Evolutionary conservation across 2,113 vertebrate genomes (phyloP), one percentile per base, ranked within the genome.

Genomic region (Bothrops jararaca): DNA sequence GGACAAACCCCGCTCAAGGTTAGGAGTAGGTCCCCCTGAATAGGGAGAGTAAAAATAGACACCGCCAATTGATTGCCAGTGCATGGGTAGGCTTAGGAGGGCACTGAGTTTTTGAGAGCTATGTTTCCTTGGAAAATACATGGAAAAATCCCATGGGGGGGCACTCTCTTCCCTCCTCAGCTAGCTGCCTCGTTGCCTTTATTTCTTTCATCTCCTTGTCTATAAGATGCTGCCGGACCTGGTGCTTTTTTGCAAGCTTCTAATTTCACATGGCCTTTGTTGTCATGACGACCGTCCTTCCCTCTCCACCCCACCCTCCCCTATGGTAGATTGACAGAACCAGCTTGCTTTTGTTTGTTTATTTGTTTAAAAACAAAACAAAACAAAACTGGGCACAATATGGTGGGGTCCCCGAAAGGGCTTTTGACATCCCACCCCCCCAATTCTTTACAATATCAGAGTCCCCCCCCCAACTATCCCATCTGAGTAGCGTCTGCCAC

Each of bases 251-350:
- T 95, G 94, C 89, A 95, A 95, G 96, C 89, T 96, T 96, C 90
- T 86, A 94, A 96, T 96, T 96, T 97, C 94, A 96, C 0, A 11
- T 91, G 88, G 95, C 64, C 87, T 97, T 96, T 95, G 92, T 97
- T 93, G 92, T 94, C 87, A 93, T 26, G 69, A 93, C 57, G 95
- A 96, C 95, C 86, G 3, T 64, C 60, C 26, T 64, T 60, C 8
- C 29, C 52, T 53, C 12, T 53, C 52, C 52, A 11, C 11, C 52
- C 52, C 42, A 29, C 86, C 2, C 6, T 26, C 92, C 95, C 95
- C 96, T 94, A 89, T 93, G 53, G 85, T 88, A 91, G 91, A 58
- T 93, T 18, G 93, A 93, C 93, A 92, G 74, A 95, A 57, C 91
- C 89, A 56, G n/a, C 42, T 60, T 87, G 93, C 39, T 93, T 94